Percentiles rank a stretch among this genome's conserved stretches.
phyloP scores from a whole-genome alignment of 1,140 invertebrate species.

The Leptinotarsa undecemlineata region DNA sequence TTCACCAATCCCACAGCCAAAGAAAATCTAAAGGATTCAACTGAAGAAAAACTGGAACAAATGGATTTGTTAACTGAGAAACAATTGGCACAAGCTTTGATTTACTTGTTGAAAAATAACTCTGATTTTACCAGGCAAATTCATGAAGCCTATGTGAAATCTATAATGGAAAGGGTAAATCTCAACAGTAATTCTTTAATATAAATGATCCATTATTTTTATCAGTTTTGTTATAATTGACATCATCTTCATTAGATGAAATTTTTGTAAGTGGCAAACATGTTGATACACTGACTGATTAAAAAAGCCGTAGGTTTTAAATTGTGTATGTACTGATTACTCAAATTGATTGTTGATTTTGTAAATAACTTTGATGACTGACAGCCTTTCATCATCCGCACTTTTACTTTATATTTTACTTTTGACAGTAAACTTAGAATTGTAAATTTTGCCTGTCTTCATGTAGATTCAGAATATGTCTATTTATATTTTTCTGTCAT shows the following conservation, averaged over 20 bases:
- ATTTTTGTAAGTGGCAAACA: not conserved
- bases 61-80: constrained; percentile 79
- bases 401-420: no score
- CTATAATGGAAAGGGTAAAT: constrained; percentile 73
- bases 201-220: not conserved
- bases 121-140: constrained; percentile 83
- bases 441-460: no score
- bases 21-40: constrained; percentile 31
- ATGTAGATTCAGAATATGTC: no score
- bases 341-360: constrained; percentile 14
- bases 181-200: constrained; percentile 27
- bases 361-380: constrained; percentile 16
- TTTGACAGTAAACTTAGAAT: no score
- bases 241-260: constrained; percentile 9
- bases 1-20: constrained; percentile 61
- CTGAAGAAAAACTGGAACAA: constrained; percentile 38
- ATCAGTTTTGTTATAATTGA: constrained; percentile 7
- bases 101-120: constrained; percentile 85
- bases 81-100: constrained; percentile 85
- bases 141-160: constrained; percentile 88
- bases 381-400: no score
- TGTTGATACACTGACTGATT: constrained; percentile 18
- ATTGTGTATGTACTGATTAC: not conserved
- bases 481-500: no score
- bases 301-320: constrained; percentile 13